Conservation (phyloP, 2,888 invertebrate species). For the Eupithecia dodoneata region DNA sequence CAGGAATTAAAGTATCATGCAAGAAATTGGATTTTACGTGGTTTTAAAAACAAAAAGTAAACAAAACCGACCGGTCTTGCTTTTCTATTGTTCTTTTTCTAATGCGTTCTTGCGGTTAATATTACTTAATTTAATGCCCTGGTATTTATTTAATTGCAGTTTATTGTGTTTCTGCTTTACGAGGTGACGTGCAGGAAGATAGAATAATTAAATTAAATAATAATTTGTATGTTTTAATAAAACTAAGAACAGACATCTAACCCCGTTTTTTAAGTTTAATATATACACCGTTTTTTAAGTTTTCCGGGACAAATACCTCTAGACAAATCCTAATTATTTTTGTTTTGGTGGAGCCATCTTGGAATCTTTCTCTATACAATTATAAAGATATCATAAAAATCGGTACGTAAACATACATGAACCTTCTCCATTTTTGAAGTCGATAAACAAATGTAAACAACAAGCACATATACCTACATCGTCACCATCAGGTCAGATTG, state of each 20-base stretch:
- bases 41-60: not conserved
- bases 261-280: no score
- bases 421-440: no score
- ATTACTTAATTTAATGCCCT: not conserved
- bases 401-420: no score
- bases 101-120: not conserved
- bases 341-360: no score
- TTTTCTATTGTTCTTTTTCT: not conserved
- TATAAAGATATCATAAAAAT: no score
- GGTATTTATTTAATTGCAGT: not conserved
- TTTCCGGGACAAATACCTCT: no score
- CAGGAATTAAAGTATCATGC: not conserved
- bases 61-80: not conserved
- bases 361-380: no score
- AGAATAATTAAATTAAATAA: not conserved
- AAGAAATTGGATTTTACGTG: constrained; percentile 2
- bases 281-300: not conserved
- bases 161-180: not conserved
- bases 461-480: no score
- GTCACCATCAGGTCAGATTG: no score
- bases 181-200: not conserved
- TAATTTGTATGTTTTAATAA: not conserved
- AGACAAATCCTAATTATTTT: no score
- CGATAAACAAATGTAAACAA: no score
- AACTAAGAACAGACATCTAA: not conserved